phyloP scores from a whole-genome alignment of 2,888 invertebrate species.

The Eudasyphora cyanicolor region DNA sequence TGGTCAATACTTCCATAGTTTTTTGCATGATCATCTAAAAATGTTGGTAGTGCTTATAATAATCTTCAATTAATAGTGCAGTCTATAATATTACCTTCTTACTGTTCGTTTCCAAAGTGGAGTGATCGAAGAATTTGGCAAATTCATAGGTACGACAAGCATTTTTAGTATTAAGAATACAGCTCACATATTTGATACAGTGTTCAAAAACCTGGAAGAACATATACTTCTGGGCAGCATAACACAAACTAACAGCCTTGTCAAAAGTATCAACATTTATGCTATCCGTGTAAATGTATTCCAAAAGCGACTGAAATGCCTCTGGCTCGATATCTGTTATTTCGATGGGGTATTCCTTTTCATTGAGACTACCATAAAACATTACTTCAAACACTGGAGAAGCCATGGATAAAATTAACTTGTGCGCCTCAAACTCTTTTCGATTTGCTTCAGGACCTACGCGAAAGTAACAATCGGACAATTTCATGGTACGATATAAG shows the following conservation, averaged over 20 bases:
- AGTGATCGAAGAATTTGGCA: constrained; percentile 91
- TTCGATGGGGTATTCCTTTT: constrained; percentile 87
- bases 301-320: constrained; percentile 89
- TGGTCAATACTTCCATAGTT: constrained; percentile 87
- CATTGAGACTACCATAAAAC: constrained; percentile 92
- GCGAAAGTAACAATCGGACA: constrained; percentile 92
- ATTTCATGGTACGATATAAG: constrained; percentile 87
- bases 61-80: not conserved
- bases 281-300: constrained; percentile 91
- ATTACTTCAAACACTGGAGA: constrained; percentile 94
- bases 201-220: constrained; percentile 90
- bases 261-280: constrained; percentile 90
- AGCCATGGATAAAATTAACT: constrained; percentile 90
- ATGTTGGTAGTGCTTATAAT: not conserved
- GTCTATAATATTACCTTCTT: constrained; percentile 82
- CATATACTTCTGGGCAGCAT: constrained; percentile 94
- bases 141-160: constrained; percentile 93
- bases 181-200: constrained; percentile 91
- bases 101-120: constrained; percentile 89
- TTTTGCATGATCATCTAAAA: constrained; percentile 87
- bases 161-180: constrained; percentile 84
- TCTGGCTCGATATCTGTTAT: constrained; percentile 92
- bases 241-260: constrained; percentile 91
- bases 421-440: constrained; percentile 87
- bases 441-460: constrained; percentile 90